Percentiles rank a stretch among this genome's conserved stretches.
These are phyloP conservation scores for Drosophila guanche DNA, from an alignment of 1,140 invertebrate genomes.

Conservation along the genomic window DNA sequence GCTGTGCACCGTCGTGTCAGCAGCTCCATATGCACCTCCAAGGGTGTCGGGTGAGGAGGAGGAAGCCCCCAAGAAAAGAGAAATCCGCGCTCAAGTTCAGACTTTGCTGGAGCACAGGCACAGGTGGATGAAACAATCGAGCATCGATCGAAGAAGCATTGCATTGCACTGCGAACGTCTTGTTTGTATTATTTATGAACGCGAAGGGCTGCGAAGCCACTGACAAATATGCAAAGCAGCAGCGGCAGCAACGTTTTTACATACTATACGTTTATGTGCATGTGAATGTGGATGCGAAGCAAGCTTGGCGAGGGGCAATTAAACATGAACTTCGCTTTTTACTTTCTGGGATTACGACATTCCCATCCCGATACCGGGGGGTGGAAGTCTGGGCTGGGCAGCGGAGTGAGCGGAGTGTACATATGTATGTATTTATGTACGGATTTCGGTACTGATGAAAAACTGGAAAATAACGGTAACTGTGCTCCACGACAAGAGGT, in stretches of 20 bases:
- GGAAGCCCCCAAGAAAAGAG: constrained; percentile 33
- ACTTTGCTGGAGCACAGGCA: constrained; percentile 2
- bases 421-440: constrained; percentile 1
- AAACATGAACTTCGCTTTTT: constrained; percentile 78
- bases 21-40: constrained; percentile 6
- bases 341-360: constrained; percentile 63
- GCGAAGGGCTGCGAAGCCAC: constrained; percentile 5
- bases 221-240: constrained; percentile 29
- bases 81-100: constrained; percentile 5
- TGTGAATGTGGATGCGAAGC: constrained; percentile 11
- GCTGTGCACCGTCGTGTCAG: too few relatives aligned
- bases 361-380: background rate
- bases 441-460: constrained; percentile 30
- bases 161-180: constrained; percentile 11
- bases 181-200: constrained; percentile 50
- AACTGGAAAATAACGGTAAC: constrained; percentile 78
- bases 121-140: constrained; percentile 17
- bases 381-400: constrained; percentile 8
- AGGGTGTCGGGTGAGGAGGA: background rate
- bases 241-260: constrained; percentile 44
- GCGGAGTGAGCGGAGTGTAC: too few relatives aligned
- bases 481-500: constrained; percentile 30
- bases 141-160: constrained; percentile 26
- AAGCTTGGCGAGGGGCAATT: constrained; percentile 66
- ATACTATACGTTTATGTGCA: constrained; percentile 70